Conservation (phyloP, 2,888 invertebrate species). For the Acleris laterana region DNA sequence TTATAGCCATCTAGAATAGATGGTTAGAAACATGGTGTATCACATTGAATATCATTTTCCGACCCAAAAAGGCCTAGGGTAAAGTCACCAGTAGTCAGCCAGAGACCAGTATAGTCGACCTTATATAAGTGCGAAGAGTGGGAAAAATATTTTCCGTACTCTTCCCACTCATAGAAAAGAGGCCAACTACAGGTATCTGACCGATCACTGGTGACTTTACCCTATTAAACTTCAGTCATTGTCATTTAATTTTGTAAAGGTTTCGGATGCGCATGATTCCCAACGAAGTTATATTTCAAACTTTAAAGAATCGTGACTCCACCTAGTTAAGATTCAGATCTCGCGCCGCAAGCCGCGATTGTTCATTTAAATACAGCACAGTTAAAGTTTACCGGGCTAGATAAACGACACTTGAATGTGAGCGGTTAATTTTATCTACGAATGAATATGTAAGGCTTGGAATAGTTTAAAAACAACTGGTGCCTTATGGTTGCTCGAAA, state of each 20-base stretch:
- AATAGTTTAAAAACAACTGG: conserved; percentile 35
- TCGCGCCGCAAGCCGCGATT: conserved; percentile 60
- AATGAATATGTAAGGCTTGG: conserved; percentile 37
- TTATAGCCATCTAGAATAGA: no score
- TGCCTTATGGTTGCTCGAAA: conserved; percentile 25
- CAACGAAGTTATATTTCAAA: conserved; percentile 34
- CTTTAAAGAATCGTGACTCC: conserved; percentile 67
- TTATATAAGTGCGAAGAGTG: no score
- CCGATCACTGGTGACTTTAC: no score
- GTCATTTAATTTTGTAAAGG: conserved; percentile 6
- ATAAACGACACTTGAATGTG: conserved; percentile 51
- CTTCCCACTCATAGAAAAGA: no score
- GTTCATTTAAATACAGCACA: conserved; percentile 68
- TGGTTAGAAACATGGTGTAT: no score
- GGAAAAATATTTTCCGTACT: no score
- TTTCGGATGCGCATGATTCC: conserved; percentile 8
- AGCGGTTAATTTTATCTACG: conserved; percentile 55
- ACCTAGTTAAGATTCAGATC: conserved; percentile 78
- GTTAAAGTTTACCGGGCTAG: conserved; percentile 47
- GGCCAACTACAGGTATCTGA: no score
- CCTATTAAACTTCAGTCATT: neutral
- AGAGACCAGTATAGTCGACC: no score
- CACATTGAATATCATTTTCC: no score
- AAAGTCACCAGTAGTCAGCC: no score
- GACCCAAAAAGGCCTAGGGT: no score